Evolutionary conservation across 2,797 vertebrate genomes (phyloP), one percentile per base, ranked within the genome.

Genomic region (Pyrrhura leucotis): DNA sequence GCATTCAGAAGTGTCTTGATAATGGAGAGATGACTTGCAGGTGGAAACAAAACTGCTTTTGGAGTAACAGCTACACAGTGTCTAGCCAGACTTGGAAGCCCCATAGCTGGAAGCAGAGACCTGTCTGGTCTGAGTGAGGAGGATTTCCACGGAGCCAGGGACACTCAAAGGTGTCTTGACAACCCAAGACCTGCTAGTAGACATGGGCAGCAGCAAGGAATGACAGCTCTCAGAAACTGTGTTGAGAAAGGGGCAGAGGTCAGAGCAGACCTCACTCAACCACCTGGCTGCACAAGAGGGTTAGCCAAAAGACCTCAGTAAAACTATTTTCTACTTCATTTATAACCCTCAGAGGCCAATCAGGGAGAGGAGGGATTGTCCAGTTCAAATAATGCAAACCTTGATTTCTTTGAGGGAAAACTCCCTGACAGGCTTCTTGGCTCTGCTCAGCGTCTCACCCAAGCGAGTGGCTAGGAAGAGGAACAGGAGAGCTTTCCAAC

Each of bases 271-370:
- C 88, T 95, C 92, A 75, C 84, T 95, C 78, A 95, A 78, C 86
- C 95, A 97, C 84, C 92, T 97, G 95, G 89, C 81, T 95, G 84
- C 68, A 72, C 51, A 74, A 94, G 53, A 33, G 56, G 78, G 84
- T 87, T 85, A 95, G 96, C 96, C 94, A 97, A 96, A 90, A 82
- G 89, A 85, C 89, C 92, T 92, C 93, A 90, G 81, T 89, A 95
- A 95, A 97, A 90, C 90, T 95, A 87, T 95, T 95, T 95, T 95
- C 95, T 94, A 89, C 93, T 77, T 85, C 86, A 72, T 94, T 94
- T 94, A 75, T 90, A 96, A 87, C 78, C 93, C 90, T 93, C 48
- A 31, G 93, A 95, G 95, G 84, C 95, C 75, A 94, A 13, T 88
- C 73, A 87, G 61, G 17, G 86, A 94, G 78, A 92, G 39, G 44